A percentile compares a stretch with the other conserved stretches of the same genome.
phyloP scores from a whole-genome alignment of 2,797 vertebrate genomes.

The Trachurus trachurus region DNA sequence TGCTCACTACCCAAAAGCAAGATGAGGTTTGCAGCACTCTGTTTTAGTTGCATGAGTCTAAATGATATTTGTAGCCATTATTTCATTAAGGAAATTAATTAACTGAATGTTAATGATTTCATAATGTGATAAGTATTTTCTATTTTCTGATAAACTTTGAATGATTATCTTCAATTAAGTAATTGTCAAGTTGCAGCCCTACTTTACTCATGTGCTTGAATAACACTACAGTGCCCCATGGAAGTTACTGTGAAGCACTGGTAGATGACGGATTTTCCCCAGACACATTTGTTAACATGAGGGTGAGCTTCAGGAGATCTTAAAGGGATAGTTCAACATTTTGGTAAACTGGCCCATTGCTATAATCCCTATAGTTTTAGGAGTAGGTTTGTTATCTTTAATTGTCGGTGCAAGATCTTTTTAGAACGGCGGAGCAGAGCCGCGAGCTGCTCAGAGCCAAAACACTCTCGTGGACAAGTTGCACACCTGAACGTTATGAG shows the following conservation, averaged over 20 bases:
- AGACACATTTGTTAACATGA: neutral
- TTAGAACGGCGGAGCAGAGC: no score
- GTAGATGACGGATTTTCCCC: neutral
- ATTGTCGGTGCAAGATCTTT: no score
- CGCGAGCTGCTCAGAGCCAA: no score
- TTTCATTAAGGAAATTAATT: neutral
- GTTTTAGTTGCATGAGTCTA: slow-evolving; percentile 7
- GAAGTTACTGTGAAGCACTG: neutral
- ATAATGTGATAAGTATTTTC: neutral
- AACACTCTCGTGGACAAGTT: no score
- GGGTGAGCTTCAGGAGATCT: neutral
- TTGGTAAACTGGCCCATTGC: no score
- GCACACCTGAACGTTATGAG: no score
- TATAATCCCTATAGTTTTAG: no score
- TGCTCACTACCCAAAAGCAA: neutral
- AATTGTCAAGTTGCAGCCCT: neutral
- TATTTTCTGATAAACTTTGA: neutral
- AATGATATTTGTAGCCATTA: neutral
- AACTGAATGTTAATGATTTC: neutral
- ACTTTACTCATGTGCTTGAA: neutral
- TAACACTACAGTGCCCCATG: neutral
- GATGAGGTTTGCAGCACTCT: neutral
- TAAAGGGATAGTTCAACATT: no score
- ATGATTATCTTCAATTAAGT: neutral
- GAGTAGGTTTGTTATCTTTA: no score